Percentiles rank a stretch among this genome's conserved stretches.
Conservation (phyloP, 2,888 invertebrate genomes). For the Drosophila birchii region DNA sequence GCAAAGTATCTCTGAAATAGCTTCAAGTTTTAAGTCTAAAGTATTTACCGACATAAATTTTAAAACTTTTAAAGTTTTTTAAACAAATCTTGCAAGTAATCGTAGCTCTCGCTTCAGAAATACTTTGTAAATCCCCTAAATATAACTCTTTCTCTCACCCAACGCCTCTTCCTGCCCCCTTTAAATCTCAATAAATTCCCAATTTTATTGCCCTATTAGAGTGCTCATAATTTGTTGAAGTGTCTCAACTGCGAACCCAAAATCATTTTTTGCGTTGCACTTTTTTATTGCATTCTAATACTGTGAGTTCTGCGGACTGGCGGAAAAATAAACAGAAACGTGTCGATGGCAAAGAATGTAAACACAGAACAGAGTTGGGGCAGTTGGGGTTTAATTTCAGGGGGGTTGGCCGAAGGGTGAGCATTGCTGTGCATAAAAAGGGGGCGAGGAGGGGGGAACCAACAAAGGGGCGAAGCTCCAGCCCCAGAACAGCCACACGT, state of each 20-base stretch:
- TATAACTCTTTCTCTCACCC: background rate
- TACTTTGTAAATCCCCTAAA: background rate
- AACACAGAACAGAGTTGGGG: conserved; percentile 38
- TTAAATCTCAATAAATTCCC: background rate
- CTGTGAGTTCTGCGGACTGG: conserved; percentile 5
- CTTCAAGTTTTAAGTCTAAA: too few relatives aligned
- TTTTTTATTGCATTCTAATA: conserved; percentile 33
- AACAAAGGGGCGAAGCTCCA: background rate
- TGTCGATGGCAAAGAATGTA: conserved; percentile 39
- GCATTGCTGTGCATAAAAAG: background rate
- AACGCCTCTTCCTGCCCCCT: background rate
- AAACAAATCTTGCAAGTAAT: background rate
- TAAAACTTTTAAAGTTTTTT: too few relatives aligned
- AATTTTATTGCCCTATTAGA: background rate
- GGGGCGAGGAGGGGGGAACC: background rate
- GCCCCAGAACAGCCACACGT: conserved; percentile 54
- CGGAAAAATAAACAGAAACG: conserved; percentile 31
- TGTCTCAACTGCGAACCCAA: conserved; percentile 3
- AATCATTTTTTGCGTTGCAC: conserved; percentile 27
- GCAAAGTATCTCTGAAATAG: background rate
- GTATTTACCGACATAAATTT: background rate
- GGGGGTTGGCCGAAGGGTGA: background rate
- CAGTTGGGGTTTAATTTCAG: background rate
- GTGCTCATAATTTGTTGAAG: background rate
- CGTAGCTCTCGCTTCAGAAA: background rate